Evolutionary conservation across 2,113 vertebrate genomes (phyloP).

Genomic region (Pogonocichla stellata): DNA sequence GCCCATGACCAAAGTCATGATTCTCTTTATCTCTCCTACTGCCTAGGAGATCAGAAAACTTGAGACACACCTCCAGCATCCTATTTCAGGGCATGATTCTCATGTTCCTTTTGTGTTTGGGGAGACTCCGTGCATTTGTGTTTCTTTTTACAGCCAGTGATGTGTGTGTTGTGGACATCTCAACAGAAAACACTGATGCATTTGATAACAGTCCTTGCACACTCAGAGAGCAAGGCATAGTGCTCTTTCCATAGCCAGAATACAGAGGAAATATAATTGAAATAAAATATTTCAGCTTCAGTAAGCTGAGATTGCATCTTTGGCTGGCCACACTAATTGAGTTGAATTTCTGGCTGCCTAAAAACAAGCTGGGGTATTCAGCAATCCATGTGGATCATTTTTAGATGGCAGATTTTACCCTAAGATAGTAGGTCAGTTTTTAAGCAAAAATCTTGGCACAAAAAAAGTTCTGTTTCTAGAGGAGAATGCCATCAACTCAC

Average conservation of each 20-base stretch:
- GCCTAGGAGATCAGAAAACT: constrained; percentile 3
- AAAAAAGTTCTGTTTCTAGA: not conserved
- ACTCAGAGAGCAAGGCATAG: not conserved
- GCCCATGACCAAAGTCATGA: not conserved
- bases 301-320: not conserved
- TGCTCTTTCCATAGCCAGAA: not conserved
- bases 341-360: constrained; percentile 7
- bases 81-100: not conserved
- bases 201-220: not conserved
- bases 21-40: not conserved
- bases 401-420: constrained; percentile 23
- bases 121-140: not conserved
- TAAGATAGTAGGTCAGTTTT: not conserved
- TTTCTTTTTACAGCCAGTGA: not conserved
- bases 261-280: not conserved
- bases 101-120: not conserved
- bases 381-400: not conserved
- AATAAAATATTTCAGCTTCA: constrained; percentile 19
- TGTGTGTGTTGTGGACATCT: not conserved
- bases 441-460: not conserved
- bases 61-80: not conserved
- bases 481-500: not conserved
- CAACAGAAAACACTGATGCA: not conserved
- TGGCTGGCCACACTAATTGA: not conserved
- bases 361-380: constrained; percentile 8